Base-by-base conservation (phyloP, 2,797 vertebrate genomes). In the Lerista edwardsae region DNA sequence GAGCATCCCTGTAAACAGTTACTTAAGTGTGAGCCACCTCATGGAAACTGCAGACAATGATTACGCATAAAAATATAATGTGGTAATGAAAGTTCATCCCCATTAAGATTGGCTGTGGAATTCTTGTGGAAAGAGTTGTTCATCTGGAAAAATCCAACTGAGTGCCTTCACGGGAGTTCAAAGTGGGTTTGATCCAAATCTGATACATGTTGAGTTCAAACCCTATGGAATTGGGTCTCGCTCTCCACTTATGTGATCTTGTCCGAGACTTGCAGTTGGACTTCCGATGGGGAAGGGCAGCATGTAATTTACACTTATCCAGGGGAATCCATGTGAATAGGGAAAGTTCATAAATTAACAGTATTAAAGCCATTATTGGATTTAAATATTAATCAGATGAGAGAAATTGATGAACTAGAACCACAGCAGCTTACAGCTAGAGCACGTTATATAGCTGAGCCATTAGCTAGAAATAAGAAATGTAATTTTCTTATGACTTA, bases 311-410 rank as follows among this genome's bases (percentile, higher is more conserved):
- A 90, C 84, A 41, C 89, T 82, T 89, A 89, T 73, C 88, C 36
- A 77, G 87, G 41, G 83, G n/a, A 91, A 51, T 90, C 83, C 86
- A 92, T 93, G 88, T 92, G 88, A 88, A 94, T 84, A 87, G 0
- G 0, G 75, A 84, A 93, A 85, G 77, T 90, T 90, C 85, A 88
- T 79, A 88, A 94, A 92, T 93, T 92, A 89, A 92, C 90, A 87
- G 23, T 83, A 92, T 92, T 93, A 94, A 90, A 94, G 90, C 80
- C 85, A 84, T 90, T 92, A 93, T 84, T 94, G 90, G 90, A 93
- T 93, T 93, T 93, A 93, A 94, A 95, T 94, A 93, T 95, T 95
- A 93, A 94, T 93, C 91, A 88, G 84, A 84, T 92, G 59, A 81
- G 68, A 91, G 34, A 83, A 92, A 91, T 80, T 93, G 85, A 91